Evolutionary conservation across 2,888 invertebrate genomes (phyloP), one percentile per base, ranked within the genome.

Genomic region (Griposia aprilina): DNA sequence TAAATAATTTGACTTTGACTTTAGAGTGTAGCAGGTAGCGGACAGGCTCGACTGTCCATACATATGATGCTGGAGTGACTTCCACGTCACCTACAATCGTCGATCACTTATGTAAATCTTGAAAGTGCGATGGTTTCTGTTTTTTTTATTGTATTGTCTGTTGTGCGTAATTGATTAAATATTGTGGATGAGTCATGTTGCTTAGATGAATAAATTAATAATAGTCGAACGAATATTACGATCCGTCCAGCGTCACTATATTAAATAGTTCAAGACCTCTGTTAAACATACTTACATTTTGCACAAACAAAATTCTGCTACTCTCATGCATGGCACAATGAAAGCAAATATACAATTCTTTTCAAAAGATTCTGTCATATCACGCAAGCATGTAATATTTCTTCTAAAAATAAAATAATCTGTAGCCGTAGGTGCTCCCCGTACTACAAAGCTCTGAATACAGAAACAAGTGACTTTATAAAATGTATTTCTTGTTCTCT

Each of bases 401-500:
- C 70, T 73, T 66, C 55, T 68, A 30, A 84, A 82, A 78, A 78
- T 80, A 80, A 76, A 65, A 79, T 83, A 72, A 83, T 80, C 74
- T 67, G 60, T 66, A 84, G 66, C 66, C 41, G 73, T 84, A 75
- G 73, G 67, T 83, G 66, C 55, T 74, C 59, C 67, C 62, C 59
- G 59, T 74, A 74, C 74, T 67, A 59, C 76, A 63, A 71, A 71
- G 74, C 75, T 80, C 65, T 78, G 85, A 80, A 77, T 74, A 73
- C 55, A 66, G 65, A 84, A 81, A 69, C 82, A 76, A 71, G 75
- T 84, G 55, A 80, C 59, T 77, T 87, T 78, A 60, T 55, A 80
- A 82, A 81, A 80, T 80, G 41, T 77, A 76, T 85, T 80, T 48
- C 66, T 60, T 73, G 76, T 75, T 81, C 48, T 52, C 41, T 65